Conservation (phyloP, 2,113 vertebrate species). For the Planiliza haematocheilus region DNA sequence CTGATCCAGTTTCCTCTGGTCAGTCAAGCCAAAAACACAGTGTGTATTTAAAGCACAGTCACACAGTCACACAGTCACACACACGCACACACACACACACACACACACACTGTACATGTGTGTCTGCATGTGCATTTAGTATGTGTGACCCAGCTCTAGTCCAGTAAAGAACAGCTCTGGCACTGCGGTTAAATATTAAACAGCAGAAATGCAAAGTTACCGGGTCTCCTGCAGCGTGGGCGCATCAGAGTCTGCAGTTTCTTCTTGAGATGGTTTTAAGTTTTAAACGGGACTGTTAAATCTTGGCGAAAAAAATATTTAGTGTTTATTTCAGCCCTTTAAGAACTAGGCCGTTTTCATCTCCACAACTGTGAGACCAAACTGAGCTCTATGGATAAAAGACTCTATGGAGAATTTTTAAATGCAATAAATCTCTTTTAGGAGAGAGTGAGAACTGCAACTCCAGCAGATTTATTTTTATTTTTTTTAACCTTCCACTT, state of each 20-base stretch:
- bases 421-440: too few species aligned
- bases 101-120: not conserved
- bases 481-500: too few species aligned
- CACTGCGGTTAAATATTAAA: slow-evolving; percentile 54
- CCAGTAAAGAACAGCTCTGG: slow-evolving; percentile 38
- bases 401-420: too few species aligned
- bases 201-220: slow-evolving; percentile 34
- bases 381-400: too few species aligned
- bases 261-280: slow-evolving; percentile 26
- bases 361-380: too few species aligned
- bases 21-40: slow-evolving; percentile 64
- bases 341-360: too few species aligned
- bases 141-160: slow-evolving; percentile 34
- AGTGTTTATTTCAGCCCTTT: too few species aligned
- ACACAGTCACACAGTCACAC: too few species aligned
- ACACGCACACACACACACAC: not conserved
- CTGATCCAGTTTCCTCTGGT: slow-evolving; percentile 65
- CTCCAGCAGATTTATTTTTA: too few species aligned
- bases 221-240: slow-evolving; percentile 23
- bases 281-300: too few species aligned
- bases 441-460: too few species aligned
- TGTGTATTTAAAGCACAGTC: slow-evolving; percentile 64
- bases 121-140: not conserved
- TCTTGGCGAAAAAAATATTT: too few species aligned
- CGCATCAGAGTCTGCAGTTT: slow-evolving; percentile 28